Evolutionary conservation across 2,888 invertebrate species (phyloP).

Genomic region (Drosophila seclusa): DNA sequence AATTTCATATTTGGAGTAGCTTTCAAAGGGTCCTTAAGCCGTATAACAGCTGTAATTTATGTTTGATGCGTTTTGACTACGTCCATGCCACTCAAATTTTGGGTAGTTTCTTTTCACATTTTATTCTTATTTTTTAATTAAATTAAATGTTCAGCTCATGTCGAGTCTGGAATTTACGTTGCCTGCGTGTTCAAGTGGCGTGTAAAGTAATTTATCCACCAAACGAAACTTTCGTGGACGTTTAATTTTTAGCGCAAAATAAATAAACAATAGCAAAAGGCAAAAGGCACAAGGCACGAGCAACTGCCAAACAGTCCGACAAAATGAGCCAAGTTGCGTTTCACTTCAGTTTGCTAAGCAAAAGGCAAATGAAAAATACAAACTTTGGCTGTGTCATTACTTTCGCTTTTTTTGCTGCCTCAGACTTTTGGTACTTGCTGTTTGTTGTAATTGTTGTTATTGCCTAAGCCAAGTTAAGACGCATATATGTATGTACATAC

Average conservation of each 20-base stretch:
- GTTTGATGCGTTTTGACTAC: neutral
- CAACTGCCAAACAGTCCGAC: constrained; percentile 62
- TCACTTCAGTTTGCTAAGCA: constrained; percentile 58
- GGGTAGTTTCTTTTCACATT: constrained; percentile 22
- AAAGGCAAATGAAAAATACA: constrained; percentile 34
- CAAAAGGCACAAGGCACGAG: constrained; percentile 33
- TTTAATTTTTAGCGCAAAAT: constrained; percentile 74
- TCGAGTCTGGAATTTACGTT: constrained; percentile 44
- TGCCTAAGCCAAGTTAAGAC: constrained; percentile 35
- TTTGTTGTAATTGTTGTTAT: constrained; percentile 30
- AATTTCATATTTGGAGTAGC: neutral
- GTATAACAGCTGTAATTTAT: neutral
- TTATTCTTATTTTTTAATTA: constrained; percentile 57
- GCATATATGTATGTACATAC: constrained; percentile 10
- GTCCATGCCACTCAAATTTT: constrained; percentile 3
- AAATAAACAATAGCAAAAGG: constrained; percentile 69
- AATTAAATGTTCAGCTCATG: constrained; percentile 61
- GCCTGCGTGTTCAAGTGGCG: constrained; percentile 79
- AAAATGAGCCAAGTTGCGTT: constrained; percentile 56
- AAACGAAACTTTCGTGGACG: constrained; percentile 52
- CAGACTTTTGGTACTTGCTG: constrained; percentile 31
- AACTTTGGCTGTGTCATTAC: constrained; percentile 59
- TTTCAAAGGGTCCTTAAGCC: neutral
- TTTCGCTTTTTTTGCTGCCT: constrained; percentile 61
- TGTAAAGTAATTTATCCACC: constrained; percentile 72